Evolutionary conservation across 2,797 vertebrate genomes (phyloP).

Genomic region (Morelia viridis): DNA sequence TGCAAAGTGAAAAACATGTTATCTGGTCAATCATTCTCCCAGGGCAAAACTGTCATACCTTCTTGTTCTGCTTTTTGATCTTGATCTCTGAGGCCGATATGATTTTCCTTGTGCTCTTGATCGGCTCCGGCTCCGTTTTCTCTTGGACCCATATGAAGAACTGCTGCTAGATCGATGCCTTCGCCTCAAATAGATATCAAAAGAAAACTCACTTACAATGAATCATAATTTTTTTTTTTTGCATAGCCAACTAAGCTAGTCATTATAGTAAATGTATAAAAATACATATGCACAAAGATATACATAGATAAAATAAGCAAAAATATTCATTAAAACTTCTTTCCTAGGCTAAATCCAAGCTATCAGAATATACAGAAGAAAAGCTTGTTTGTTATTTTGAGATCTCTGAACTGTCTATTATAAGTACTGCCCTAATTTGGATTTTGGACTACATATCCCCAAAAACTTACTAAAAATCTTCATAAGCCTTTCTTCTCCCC

Average conservation of each 20-base stretch:
- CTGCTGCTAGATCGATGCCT: slow-evolving; percentile 89
- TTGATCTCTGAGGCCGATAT: slow-evolving; percentile 83
- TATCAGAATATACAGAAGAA: background rate
- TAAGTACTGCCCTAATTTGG: too few species aligned
- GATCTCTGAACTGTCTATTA: too few species aligned
- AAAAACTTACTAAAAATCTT: background rate
- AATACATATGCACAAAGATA: too few species aligned
- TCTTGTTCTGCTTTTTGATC: slow-evolving; percentile 84
- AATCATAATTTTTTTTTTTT: rapidly evolving
- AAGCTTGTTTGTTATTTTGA: background rate
- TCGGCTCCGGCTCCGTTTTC: slow-evolving; percentile 85
- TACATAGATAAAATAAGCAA: background rate
- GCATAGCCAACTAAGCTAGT: rapidly evolving
- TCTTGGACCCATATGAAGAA: slow-evolving; percentile 89
- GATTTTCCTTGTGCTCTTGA: slow-evolving; percentile 79
- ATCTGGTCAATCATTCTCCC: background rate
- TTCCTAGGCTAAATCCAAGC: background rate
- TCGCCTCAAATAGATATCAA: slow-evolving; percentile 74
- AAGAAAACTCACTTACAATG: background rate
- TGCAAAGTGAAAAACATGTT: background rate
- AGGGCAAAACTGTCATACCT: slow-evolving; percentile 76
- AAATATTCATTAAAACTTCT: background rate
- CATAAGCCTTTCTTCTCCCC: background rate
- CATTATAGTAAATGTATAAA: rapidly evolving
- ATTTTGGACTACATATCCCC: background rate